Percentiles rank a stretch among this genome's conserved stretches.
phyloP scores from a whole-genome alignment of 2,797 vertebrate genomes.

The Sebastes oblongus region DNA sequence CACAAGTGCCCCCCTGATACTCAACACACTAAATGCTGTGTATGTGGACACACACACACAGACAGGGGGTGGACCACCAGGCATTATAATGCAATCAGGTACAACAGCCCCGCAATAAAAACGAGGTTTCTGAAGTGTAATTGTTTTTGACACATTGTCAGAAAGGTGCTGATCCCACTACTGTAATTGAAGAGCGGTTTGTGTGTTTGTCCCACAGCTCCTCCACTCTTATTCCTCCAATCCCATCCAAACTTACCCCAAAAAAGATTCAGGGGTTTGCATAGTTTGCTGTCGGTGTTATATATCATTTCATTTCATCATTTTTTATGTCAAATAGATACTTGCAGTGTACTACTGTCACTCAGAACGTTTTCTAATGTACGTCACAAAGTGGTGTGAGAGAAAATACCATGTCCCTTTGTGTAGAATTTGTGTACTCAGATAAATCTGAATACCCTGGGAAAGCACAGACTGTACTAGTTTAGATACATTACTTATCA shows the following conservation, averaged over 20 bases:
- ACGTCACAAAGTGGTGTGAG: too few species aligned
- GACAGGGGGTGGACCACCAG: neutral
- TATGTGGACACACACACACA: neutral
- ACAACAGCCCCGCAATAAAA: neutral
- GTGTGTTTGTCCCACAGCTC: neutral
- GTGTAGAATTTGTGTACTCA: too few species aligned
- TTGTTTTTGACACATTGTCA: neutral
- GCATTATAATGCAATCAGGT: slow-evolving; percentile 6
- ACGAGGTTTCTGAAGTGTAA: neutral
- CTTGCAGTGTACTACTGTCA: neutral
- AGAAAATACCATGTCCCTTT: too few species aligned
- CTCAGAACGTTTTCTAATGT: neutral
- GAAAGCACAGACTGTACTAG: too few species aligned
- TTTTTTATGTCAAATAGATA: neutral
- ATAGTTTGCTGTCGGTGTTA: neutral
- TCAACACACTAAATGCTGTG: neutral
- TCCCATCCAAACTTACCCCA: neutral
- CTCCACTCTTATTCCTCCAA: neutral
- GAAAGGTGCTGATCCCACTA: neutral
- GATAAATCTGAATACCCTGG: too few species aligned
- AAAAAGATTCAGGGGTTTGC: neutral
- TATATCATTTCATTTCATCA: neutral
- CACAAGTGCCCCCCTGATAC: slow-evolving; percentile 56
- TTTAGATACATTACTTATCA: too few species aligned
- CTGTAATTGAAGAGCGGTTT: neutral